Conservation (phyloP, 2,888 invertebrate species). For the Eurytoma adleriae region DNA sequence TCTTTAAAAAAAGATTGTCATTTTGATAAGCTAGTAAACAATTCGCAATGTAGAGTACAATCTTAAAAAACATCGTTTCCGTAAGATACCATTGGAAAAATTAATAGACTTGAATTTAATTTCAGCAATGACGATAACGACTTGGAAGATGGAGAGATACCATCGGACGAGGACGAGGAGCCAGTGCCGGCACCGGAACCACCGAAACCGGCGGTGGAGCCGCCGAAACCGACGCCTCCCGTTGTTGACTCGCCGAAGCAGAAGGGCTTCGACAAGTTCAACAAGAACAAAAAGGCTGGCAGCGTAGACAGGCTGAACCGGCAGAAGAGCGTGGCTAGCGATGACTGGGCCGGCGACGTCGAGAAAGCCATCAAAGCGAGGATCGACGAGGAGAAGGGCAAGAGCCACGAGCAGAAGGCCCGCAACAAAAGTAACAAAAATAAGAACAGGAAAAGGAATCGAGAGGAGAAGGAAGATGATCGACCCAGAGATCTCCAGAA, state of each 20-base stretch:
- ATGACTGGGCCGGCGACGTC: constrained; percentile 88
- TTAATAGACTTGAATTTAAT: constrained; percentile 17
- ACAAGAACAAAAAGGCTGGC: constrained; percentile 63
- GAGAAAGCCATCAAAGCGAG: constrained; percentile 88
- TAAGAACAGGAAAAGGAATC: constrained; percentile 68
- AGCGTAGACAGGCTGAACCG: constrained; percentile 76
- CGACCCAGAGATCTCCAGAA: constrained; percentile 75
- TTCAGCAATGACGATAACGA: constrained; percentile 78
- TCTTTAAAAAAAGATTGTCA: no score
- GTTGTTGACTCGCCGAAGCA: constrained; percentile 72
- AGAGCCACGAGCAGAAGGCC: constrained; percentile 67
- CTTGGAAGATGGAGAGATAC: constrained; percentile 92
- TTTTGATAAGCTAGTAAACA: neutral
- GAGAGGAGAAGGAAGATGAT: constrained; percentile 77
- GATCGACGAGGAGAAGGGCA: constrained; percentile 81
- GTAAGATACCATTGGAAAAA: neutral
- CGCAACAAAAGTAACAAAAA: constrained; percentile 67
- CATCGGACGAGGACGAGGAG: constrained; percentile 81
- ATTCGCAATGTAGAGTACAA: neutral
- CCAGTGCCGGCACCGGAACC: constrained; percentile 74
- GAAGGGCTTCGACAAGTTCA: constrained; percentile 71
- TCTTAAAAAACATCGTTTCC: no score
- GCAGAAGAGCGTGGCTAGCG: constrained; percentile 76
- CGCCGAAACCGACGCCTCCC: constrained; percentile 64
- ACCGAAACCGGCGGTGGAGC: constrained; percentile 75